These are phyloP conservation scores for Chloroclystis v-ata DNA, from an alignment of 2,888 invertebrate species.

Conservation along the genomic window DNA sequence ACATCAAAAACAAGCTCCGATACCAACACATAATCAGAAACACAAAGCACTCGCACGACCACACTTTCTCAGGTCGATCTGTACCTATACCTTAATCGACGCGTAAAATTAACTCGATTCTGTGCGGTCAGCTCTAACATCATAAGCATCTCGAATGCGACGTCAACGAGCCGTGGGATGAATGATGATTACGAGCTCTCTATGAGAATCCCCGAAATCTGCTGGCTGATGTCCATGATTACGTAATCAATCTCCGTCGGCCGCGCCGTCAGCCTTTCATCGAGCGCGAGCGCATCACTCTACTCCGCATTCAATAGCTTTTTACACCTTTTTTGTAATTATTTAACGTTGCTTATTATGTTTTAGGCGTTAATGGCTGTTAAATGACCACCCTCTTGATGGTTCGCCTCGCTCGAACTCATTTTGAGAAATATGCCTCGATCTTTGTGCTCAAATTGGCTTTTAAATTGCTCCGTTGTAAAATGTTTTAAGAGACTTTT, in stretches of 20 bases:
- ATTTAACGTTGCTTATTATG: constrained; percentile 66
- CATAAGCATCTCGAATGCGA: constrained; percentile 46
- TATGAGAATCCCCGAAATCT: constrained; percentile 70
- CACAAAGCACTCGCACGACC: constrained; percentile 32
- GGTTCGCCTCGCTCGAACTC: constrained; percentile 44
- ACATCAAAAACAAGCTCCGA: constrained; percentile 38
- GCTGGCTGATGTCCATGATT: constrained; percentile 66
- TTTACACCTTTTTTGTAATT: constrained; percentile 72
- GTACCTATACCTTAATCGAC: constrained; percentile 32
- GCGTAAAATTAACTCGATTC: constrained; percentile 47
- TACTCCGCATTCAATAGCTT: constrained; percentile 58
- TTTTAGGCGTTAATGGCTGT: constrained; percentile 68
- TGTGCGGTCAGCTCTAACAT: constrained; percentile 40
- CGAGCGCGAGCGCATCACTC: constrained; percentile 61
- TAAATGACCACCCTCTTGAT: constrained; percentile 66
- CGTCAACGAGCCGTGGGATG: constrained; percentile 70
- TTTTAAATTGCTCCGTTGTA: constrained; percentile 45
- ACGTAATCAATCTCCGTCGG: constrained; percentile 75
- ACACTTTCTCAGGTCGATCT: constrained; percentile 15
- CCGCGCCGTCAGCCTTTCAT: constrained; percentile 67
- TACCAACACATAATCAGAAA: constrained; percentile 34
- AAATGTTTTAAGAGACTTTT: constrained; percentile 36
- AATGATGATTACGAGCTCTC: constrained; percentile 67
- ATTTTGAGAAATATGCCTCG: constrained; percentile 44
- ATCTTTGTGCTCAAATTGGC: constrained; percentile 45